Percentiles rank a stretch among this genome's conserved stretches.
phyloP scores from a whole-genome alignment of 2,797 vertebrate species.

The Graptemys geographica region DNA sequence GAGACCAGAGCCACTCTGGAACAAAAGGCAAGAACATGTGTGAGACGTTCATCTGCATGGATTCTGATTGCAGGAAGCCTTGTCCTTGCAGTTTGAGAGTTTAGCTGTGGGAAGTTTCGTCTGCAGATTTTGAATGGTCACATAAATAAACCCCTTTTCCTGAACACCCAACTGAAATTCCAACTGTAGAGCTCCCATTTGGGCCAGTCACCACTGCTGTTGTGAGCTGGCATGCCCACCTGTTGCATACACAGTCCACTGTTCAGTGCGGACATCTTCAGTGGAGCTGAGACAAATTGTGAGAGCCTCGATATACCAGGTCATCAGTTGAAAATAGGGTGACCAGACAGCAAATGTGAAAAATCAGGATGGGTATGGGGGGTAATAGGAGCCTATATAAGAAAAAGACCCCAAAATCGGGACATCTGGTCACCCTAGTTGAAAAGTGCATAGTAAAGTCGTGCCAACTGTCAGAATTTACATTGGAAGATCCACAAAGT shows the following conservation, averaged over 20 bases:
- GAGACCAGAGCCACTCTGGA: neutral
- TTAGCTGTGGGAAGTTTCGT: neutral
- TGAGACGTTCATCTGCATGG: neutral
- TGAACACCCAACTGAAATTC: accelerated
- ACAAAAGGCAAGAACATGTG: neutral
- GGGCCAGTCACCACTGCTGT: neutral
- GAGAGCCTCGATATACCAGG: neutral
- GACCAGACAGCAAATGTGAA: no score
- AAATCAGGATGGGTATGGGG: no score
- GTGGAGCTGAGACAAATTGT: neutral
- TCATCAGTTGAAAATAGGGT: neutral
- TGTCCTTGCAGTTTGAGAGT: neutral
- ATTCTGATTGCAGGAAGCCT: neutral
- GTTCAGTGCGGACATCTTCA: no score
- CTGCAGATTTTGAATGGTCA: neutral
- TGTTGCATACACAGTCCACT: neutral
- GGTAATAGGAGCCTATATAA: no score
- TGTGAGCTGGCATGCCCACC: neutral
- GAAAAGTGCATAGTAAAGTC: neutral
- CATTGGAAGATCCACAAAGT: neutral
- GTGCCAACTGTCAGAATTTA: neutral
- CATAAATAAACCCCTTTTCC: neutral
- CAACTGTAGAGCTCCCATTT: neutral
- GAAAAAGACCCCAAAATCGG: no score
- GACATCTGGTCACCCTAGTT: no score